Base-by-base conservation (phyloP, 1,140 invertebrate species). In the Zaprionus capensis region DNA sequence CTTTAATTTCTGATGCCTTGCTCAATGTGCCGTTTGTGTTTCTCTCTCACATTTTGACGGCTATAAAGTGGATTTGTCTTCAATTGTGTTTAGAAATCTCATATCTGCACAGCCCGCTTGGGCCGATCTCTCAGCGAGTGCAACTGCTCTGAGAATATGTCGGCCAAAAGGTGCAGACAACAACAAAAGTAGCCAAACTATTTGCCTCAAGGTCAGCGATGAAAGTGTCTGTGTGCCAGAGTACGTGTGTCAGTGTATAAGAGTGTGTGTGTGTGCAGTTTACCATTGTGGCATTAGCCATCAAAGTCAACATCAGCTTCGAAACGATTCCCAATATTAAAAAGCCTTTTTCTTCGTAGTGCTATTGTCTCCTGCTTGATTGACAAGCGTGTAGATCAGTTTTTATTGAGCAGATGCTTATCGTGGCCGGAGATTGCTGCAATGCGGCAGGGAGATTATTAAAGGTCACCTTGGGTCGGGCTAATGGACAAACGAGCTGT, bases 61-160 rank as follows among this genome's bases (percentile, higher is more conserved):
- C 83, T 73, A 82, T 67, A 87, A 87, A 87, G 81, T 87, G 83
- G 84, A 88, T 88, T 87, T 88, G 80, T 82, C 71, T 87, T 83
- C 83, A 81, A 88, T 83, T 81, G 81, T 83, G 69, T 71, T 76
- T 65, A 77, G 78, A 82, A 87, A 83, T 86, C 72, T 57, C 46
- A 3, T 11, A 55, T 55, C 51, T 55, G 70, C 70, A 67, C 65
- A 17, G 56, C 57, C 67, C 59, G 14, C 15, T 5, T 41, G 14
- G 38, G 38, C 38, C 38, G 15, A 41, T 6, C 14, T n/a, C 38
- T 5, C 49, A 72, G 46, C 65, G 66, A 69, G 53, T 75, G 72
- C 71, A 72, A 61, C 53, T 53, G 56, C 46, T 66, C 57, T 28
- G 57, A 67, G 65, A 79, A 76, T 71, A 91, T 83, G 80, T 84